Conservation (phyloP, 2,888 invertebrate genomes). For the Halictus ligatus region DNA sequence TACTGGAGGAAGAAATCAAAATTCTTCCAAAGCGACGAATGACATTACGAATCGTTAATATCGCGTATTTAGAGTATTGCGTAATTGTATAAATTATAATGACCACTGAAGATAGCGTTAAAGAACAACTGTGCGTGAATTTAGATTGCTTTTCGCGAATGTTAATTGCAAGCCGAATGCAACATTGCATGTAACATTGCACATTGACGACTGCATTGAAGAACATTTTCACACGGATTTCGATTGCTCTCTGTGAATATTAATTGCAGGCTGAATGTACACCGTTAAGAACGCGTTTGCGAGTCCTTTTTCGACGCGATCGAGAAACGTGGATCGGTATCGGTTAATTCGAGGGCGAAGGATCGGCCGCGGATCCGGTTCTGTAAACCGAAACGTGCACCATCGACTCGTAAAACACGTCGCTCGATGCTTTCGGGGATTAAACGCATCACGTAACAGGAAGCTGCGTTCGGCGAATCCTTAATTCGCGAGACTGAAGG, state of each 20-base stretch:
- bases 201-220: background rate
- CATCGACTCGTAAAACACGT: constrained; percentile 53
- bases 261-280: background rate
- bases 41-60: no score
- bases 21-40: no score
- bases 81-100: no score
- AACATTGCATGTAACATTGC: no score
- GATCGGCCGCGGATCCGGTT: constrained; percentile 55
- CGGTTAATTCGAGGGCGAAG: constrained; percentile 46
- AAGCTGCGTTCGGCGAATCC: constrained; percentile 48
- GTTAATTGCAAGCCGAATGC: no score
- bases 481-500: constrained; percentile 53
- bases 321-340: constrained; percentile 27
- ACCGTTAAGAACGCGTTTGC: background rate
- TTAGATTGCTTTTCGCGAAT: no score
- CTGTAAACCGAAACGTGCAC: constrained; percentile 44
- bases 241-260: background rate
- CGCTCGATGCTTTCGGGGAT: constrained; percentile 21
- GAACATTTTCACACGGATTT: background rate
- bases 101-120: no score
- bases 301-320: background rate
- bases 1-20: no score
- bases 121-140: no score
- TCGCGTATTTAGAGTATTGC: no score
- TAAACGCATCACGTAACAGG: constrained; percentile 47